Base-by-base conservation (phyloP, 2,797 vertebrate genomes). In the Aplochiton taeniatus region DNA sequence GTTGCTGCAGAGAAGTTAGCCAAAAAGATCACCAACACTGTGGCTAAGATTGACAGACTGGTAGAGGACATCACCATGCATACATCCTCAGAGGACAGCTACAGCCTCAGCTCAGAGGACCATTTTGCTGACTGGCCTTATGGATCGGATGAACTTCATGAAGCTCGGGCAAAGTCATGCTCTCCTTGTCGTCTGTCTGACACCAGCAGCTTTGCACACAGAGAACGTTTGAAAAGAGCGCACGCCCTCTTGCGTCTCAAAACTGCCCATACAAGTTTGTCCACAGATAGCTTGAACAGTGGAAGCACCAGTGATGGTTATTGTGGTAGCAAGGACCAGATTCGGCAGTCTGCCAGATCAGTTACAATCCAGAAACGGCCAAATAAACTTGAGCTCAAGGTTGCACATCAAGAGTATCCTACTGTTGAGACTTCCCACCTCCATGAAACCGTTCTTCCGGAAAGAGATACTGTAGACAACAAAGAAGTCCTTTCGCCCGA, bases 31-130 rank as follows among this genome's bases (percentile, higher is more conserved):
- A 95, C 95, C 8, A 93, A 92, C 79, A 95, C 96, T 0, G 96
- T 98, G 46, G 96, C 97, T 20, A 96, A 97, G 79, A 98, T 99
- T 0, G 97, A 99, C 88, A 93, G 94, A 64, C 87, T 98, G 65
- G 98, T 98, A 66, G 98, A 98, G 77, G 96, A 99, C 83, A 97
- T 99, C 79, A 95, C 95, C 74, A 94, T 99, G 92, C 95, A 98
- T 69, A 98, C 96, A 0, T 98, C 96, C 0, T 99, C 98, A 0
- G 97, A 98, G 0, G 98, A 99, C 84, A 99, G 98, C 81, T 94
- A 98, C 79, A 99, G 98, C 80, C 94, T 99, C 17, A 98, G 95
- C 84, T 98, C 97, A 0, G 98, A 98, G 77, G 98, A 98, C 61
- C 96, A 96, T 50, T 91, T 96, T 72, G 91, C 96, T 31, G 98